A percentile compares a stretch with the other conserved stretches of the same genome.
These are phyloP conservation scores for Cephonodes hylas DNA, from an alignment of 2,888 invertebrate species.

Conservation along the genomic window DNA sequence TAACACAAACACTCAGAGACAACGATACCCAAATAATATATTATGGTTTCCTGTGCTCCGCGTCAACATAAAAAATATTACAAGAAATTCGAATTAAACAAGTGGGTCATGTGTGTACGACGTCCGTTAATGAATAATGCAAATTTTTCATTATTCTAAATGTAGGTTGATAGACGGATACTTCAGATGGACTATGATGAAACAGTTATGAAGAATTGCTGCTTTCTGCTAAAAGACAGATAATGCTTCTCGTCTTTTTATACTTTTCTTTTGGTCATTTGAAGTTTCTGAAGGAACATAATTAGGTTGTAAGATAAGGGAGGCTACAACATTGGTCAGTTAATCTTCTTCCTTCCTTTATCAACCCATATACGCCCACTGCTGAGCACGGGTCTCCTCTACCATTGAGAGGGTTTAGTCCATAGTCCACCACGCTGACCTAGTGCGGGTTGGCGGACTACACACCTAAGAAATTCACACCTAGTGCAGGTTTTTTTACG, in stretches of 20 bases:
- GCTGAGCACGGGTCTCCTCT: too few relatives aligned
- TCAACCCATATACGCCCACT: too few relatives aligned
- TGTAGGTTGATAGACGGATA: background rate
- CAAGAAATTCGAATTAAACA: conserved; percentile 14
- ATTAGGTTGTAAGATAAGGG: too few relatives aligned
- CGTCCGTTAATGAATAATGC: conserved; percentile 4
- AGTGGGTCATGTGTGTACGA: conserved; percentile 11
- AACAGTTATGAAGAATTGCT: background rate
- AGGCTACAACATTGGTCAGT: too few relatives aligned
- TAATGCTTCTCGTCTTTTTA: background rate
- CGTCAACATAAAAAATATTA: conserved; percentile 14
- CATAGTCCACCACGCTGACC: too few relatives aligned
- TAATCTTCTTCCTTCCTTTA: too few relatives aligned
- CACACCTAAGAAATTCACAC: too few relatives aligned
- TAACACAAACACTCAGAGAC: background rate
- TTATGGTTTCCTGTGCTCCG: conserved; percentile 5
- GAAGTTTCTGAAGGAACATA: too few relatives aligned
- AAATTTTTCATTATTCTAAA: background rate
- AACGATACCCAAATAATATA: background rate
- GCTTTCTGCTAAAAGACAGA: background rate
- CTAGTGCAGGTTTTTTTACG: too few relatives aligned
- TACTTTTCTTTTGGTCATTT: too few relatives aligned
- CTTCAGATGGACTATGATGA: background rate
- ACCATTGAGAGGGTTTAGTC: too few relatives aligned
- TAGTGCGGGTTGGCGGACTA: too few relatives aligned